Evolutionary conservation across 2,888 invertebrate genomes (phyloP).

Genomic region (Conistra vaccinii): DNA sequence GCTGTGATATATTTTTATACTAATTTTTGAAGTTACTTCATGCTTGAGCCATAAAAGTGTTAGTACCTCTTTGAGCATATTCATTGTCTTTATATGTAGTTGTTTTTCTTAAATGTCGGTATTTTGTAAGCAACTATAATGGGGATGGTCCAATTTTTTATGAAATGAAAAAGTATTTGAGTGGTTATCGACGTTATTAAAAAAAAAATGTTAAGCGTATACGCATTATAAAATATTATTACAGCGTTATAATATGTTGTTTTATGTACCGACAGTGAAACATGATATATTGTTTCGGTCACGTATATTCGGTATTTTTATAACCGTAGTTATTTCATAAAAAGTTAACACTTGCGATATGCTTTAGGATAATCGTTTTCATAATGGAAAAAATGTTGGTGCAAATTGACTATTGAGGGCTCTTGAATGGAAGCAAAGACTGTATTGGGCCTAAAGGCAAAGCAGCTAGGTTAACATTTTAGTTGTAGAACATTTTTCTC

Average conservation of each 20-base stretch:
- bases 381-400: constrained; percentile 21
- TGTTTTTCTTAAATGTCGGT: constrained; percentile 74
- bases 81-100: constrained; percentile 78
- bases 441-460: constrained; percentile 56
- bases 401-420: constrained; percentile 13
- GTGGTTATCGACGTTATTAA: constrained; percentile 34
- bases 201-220: constrained; percentile 39
- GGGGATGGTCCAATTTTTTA: constrained; percentile 81
- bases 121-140: constrained; percentile 75
- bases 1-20: constrained; percentile 90
- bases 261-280: constrained; percentile 45
- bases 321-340: constrained; percentile 49
- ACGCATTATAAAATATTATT: constrained; percentile 42
- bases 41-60: constrained; percentile 77
- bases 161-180: constrained; percentile 44
- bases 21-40: constrained; percentile 81
- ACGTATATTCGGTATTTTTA: constrained; percentile 56
- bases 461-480: constrained; percentile 52
- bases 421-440: constrained; percentile 32
- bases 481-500: constrained; percentile 44
- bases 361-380: constrained; percentile 37
- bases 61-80: constrained; percentile 76
- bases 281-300: constrained; percentile 48
- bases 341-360: constrained; percentile 50
- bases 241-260: constrained; percentile 47